phyloP scores from a whole-genome alignment of 2,888 invertebrate genomes.

The Tupiocoris notatus region DNA sequence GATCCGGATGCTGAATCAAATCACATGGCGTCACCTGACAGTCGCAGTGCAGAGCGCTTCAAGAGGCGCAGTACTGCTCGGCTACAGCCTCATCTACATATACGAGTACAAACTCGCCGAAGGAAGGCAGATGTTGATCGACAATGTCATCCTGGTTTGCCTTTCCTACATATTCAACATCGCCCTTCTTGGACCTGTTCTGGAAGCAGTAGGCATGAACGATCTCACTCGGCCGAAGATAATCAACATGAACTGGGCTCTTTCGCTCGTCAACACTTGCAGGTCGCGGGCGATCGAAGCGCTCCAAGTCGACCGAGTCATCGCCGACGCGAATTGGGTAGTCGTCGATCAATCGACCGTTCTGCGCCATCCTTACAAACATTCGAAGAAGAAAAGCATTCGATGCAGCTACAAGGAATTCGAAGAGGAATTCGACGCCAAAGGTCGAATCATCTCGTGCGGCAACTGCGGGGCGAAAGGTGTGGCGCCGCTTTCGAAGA shows the following conservation, averaged over 20 bases:
- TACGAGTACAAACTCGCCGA: not conserved
- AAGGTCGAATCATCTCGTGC: conserved; percentile 25
- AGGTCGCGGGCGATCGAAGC: conserved; percentile 21
- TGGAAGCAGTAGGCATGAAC: conserved; percentile 12
- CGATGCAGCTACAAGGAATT: not conserved
- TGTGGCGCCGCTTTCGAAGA: conserved; percentile 15
- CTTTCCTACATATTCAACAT: conserved; percentile 23
- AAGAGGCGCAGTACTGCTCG: conserved; percentile 18
- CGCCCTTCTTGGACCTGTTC: conserved; percentile 1
- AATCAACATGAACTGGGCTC: conserved; percentile 32
- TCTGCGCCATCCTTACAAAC: conserved; percentile 24
- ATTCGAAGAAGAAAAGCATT: conserved; percentile 2
- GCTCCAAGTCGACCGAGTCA: conserved; percentile 30
- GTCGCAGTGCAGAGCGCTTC: conserved; percentile 8
- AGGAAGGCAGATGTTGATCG: not conserved
- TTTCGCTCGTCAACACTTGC: conserved; percentile 24
- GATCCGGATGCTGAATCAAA: conserved; percentile 1
- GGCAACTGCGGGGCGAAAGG: conserved; percentile 28
- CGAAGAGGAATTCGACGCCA: conserved; percentile 29
- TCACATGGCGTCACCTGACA: conserved; percentile 20
- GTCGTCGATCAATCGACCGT: conserved; percentile 15
- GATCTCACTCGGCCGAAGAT: conserved; percentile 28
- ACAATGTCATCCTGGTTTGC: conserved; percentile 16
- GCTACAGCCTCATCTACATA: not conserved
- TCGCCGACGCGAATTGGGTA: conserved; percentile 34